Conservation (phyloP, 2,888 invertebrate species). For the Chydorus sphaericus region DNA sequence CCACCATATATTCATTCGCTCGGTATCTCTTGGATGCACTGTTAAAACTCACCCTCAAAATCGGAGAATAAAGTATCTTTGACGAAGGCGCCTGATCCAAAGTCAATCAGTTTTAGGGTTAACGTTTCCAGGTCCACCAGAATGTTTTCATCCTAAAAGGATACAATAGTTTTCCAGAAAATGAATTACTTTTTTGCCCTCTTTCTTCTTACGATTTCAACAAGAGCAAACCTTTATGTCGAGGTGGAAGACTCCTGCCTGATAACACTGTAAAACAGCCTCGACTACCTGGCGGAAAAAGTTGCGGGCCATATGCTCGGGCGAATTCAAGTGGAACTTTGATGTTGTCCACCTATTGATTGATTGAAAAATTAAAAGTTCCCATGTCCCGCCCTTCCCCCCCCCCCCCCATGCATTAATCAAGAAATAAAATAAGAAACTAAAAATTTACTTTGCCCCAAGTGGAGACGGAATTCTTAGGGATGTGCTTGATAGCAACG, state of each 20-base stretch:
- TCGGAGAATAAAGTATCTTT: constrained; percentile 39
- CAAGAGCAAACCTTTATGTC: constrained; percentile 35
- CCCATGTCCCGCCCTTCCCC: background rate
- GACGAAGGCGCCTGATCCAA: constrained; percentile 42
- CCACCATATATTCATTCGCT: too few relatives aligned
- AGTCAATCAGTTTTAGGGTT: constrained; percentile 41
- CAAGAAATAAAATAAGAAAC: background rate
- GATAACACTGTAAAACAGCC: constrained; percentile 35
- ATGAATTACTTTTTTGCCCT: background rate
- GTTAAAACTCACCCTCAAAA: constrained; percentile 42
- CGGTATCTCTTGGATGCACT: too few relatives aligned
- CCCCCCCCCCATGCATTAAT: background rate
- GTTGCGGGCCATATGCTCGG: constrained; percentile 34
- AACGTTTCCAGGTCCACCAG: constrained; percentile 39
- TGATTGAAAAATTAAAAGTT: background rate
- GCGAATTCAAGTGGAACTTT: constrained; percentile 40
- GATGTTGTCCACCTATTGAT: constrained; percentile 32
- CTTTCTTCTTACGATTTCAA: too few relatives aligned
- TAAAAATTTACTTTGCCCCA: constrained; percentile 32
- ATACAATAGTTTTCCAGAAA: background rate
- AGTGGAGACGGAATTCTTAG: constrained; percentile 35
- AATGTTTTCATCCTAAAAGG: constrained; percentile 39
- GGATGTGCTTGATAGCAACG: constrained; percentile 38
- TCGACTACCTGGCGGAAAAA: constrained; percentile 41
- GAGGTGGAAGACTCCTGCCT: constrained; percentile 38